Conservation (phyloP, 2,113 vertebrate genomes). For the Phainopepla nitens region DNA sequence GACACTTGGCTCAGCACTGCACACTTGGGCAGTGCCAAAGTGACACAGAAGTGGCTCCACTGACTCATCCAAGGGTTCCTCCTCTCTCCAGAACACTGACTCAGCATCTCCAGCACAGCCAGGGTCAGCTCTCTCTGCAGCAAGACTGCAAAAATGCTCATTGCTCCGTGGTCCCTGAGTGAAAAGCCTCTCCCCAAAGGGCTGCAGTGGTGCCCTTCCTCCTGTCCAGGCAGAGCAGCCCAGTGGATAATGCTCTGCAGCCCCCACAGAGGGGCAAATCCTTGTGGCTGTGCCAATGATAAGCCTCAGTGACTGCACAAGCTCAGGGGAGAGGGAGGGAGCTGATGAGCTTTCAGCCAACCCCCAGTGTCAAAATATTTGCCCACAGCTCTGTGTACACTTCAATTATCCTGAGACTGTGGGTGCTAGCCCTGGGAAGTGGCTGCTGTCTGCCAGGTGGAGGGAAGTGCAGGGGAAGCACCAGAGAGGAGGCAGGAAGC, state of each 20-base stretch:
- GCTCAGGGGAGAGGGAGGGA: background rate
- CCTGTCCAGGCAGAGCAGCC: accelerated
- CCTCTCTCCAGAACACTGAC: background rate
- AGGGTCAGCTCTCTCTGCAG: background rate
- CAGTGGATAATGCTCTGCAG: accelerated
- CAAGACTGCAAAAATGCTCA: background rate
- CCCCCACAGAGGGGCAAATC: background rate
- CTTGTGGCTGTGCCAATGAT: background rate
- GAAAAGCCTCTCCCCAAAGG: background rate
- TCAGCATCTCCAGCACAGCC: background rate
- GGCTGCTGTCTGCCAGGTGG: background rate
- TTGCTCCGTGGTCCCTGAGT: background rate
- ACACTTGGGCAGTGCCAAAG: background rate
- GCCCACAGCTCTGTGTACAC: background rate
- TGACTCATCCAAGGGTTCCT: background rate
- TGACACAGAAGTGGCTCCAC: background rate
- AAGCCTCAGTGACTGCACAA: background rate
- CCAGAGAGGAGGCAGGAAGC: background rate
- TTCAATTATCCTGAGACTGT: background rate
- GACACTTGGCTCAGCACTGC: background rate
- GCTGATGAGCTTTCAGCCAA: background rate
- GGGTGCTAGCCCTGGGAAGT: background rate
- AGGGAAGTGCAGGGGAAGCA: background rate
- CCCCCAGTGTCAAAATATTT: background rate
- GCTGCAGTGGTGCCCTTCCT: background rate